These are phyloP conservation scores for Falcaria lacertinaria DNA, from an alignment of 2,888 invertebrate genomes.

Conservation along the genomic window DNA sequence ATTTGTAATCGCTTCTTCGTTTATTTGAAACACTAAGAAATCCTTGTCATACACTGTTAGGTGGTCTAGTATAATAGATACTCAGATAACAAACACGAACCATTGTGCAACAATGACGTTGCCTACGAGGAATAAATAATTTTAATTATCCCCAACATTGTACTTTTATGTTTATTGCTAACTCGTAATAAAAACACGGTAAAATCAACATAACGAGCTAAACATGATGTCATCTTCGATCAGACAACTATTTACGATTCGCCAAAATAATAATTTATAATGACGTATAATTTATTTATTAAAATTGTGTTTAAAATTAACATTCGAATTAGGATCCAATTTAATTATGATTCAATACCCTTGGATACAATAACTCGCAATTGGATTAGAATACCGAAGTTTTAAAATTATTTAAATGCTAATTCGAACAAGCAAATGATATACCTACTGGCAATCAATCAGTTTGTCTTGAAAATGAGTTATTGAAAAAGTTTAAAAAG, in stretches of 20 bases:
- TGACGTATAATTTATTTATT: background rate
- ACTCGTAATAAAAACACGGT: constrained; percentile 35
- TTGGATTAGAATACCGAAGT: no score
- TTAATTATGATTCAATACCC: background rate
- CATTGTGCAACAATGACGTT: constrained; percentile 20
- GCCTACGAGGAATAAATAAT: constrained; percentile 35
- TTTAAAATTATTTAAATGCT: background rate
- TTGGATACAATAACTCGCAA: background rate
- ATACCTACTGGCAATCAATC: background rate
- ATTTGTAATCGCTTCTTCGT: no score
- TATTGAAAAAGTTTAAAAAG: no score
- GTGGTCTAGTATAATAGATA: no score
- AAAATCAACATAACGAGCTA: constrained; percentile 35
- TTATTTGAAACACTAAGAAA: no score
- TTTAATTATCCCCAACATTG: constrained; percentile 38
- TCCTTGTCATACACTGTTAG: no score
- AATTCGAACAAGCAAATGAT: background rate
- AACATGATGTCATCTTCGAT: constrained; percentile 26
- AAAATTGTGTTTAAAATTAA: background rate
- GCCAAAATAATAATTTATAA: background rate
- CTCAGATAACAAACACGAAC: constrained; percentile 23
- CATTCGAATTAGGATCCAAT: background rate
- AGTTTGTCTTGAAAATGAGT: background rate
- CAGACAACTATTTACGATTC: constrained; percentile 11
- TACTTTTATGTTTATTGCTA: constrained; percentile 25